Conservation (phyloP, 2,888 invertebrate species). For the Rhagium mordax region DNA sequence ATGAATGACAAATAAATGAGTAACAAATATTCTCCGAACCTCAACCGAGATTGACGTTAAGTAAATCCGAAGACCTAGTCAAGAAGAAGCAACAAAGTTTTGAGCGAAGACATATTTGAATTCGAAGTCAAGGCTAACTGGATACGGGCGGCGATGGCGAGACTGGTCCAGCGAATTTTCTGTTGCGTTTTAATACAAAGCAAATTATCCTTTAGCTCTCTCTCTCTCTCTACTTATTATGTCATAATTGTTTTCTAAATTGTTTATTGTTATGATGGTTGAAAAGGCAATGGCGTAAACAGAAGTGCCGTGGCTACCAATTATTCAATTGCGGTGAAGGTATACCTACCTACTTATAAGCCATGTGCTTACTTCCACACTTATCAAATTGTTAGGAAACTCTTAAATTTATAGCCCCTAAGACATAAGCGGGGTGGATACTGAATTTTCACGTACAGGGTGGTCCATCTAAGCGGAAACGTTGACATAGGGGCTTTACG, state of each 20-base stretch:
- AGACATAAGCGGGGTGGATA: too few relatives aligned
- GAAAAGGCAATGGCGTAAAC: conserved; percentile 5
- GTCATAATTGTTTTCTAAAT: conserved; percentile 35
- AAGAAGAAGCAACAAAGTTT: conserved; percentile 33
- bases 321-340: too few relatives aligned
- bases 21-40: conserved; percentile 28
- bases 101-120: conserved; percentile 48
- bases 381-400: too few relatives aligned
- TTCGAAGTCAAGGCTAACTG: conserved; percentile 57
- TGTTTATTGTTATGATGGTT: conserved; percentile 23
- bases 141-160: conserved; percentile 42
- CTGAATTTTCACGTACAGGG: too few relatives aligned
- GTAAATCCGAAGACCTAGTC: conserved; percentile 4
- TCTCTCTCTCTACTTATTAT: too few relatives aligned
- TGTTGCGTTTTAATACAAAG: conserved; percentile 15
- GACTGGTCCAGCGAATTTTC: conserved; percentile 35
- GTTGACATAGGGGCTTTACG: too few relatives aligned
- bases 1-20: background rate
- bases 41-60: conserved; percentile 5
- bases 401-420: too few relatives aligned
- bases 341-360: too few relatives aligned
- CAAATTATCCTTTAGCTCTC: conserved; percentile 4
- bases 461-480: too few relatives aligned
- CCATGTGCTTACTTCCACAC: too few relatives aligned
- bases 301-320: too few relatives aligned